phyloP scores from a whole-genome alignment of 2,113 vertebrate species.

The Hypocryptadius cinnamomeus region DNA sequence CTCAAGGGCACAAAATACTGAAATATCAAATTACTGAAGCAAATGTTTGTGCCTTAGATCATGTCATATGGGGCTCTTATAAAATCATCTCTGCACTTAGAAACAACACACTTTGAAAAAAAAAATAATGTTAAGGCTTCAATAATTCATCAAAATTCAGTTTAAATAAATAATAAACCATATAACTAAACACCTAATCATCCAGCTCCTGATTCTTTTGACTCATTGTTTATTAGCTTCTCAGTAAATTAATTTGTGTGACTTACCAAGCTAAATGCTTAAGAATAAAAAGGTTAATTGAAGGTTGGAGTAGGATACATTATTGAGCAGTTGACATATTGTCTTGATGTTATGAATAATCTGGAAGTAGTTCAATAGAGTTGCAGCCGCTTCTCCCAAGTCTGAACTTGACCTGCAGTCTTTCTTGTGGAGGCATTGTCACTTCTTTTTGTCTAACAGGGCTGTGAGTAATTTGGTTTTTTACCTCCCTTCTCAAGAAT shows the following conservation, averaged over 20 bases:
- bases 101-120: background rate
- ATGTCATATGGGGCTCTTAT: background rate
- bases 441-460: constrained; percentile 4
- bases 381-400: background rate
- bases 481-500: background rate
- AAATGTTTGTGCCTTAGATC: background rate
- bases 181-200: constrained; percentile 18
- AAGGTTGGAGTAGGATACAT: constrained; percentile 33
- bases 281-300: constrained; percentile 60
- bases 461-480: background rate
- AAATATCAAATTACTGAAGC: background rate
- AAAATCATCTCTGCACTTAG: background rate
- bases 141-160: constrained; percentile 24
- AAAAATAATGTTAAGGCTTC: background rate
- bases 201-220: background rate
- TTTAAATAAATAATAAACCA: constrained; percentile 43
- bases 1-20: background rate
- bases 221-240: constrained; percentile 24
- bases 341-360: constrained; percentile 42
- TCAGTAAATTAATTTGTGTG: constrained; percentile 25
- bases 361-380: background rate
- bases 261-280: constrained; percentile 31
- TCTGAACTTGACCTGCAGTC: constrained; percentile 36
- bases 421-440: background rate
- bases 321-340: constrained; percentile 39